Evolutionary conservation across 2,113 vertebrate species (phyloP), one percentile per base, ranked within the genome.

Genomic region (Fulica atra): DNA sequence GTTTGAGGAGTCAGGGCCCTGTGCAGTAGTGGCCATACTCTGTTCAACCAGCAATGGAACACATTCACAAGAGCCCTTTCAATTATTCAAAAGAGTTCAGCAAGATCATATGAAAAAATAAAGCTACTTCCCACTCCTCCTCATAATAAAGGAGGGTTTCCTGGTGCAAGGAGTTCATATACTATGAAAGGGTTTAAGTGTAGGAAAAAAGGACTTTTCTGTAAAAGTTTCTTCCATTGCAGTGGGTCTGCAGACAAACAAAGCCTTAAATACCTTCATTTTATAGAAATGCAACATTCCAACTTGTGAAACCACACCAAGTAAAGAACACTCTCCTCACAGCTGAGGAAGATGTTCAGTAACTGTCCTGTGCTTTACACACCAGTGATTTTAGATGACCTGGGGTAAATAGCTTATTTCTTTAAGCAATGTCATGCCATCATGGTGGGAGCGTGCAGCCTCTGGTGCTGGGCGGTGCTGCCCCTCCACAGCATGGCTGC

Each of bases 401-500:
- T 33, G 26, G 60, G 82, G 56, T 35, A 28, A 76, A 42, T 0
- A 51, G 57, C 33, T 14, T 26, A 53, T 23, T 31, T 12, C 46
- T 50, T 33, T 9, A n/a, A 51, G 53, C 36, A 38, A 10, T 0
- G 3, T 26, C 0, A 0, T 54, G 83, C 18, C 24, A 28, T 56
- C 3, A 1, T 1, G 4, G 42, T 10, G 19, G n/a, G 8, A 35
- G n/a, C 3, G 0, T 6, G 31, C 2, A 11, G 46, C 19, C 4
- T 9, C 40, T 21, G 50, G 72, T 24, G 24, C 23, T 35, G 77
- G 21, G 35, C 82, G 42, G 69, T 81, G 69, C 31, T 38, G 53
- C 29, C 40, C 21, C 28, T 63, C 60, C 42, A 11, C 0, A 1
- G 13, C 31, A 11, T 0, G 1, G 13, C 35, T 51, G 11, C 46